Percentiles rank a stretch among this genome's conserved stretches.
Conservation (phyloP, 2,113 vertebrate species). For the Alaudala cheleensis region DNA sequence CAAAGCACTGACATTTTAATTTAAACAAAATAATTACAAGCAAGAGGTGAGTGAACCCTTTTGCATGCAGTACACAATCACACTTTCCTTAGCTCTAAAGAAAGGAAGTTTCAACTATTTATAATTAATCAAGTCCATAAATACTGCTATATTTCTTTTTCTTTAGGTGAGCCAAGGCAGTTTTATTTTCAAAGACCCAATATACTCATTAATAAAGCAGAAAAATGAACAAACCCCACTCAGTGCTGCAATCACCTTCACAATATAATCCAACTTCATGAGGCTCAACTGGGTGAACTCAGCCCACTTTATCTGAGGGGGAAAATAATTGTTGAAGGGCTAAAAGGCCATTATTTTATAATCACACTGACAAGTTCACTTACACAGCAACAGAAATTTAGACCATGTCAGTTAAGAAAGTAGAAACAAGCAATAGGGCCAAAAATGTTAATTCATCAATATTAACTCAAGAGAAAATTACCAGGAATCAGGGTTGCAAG, state of each 20-base stretch:
- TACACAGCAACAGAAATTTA: neutral
- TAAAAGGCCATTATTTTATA: neutral
- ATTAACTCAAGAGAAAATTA: neutral
- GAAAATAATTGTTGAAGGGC: neutral
- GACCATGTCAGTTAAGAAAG: neutral
- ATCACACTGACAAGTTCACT: neutral
- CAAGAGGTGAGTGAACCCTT: neutral
- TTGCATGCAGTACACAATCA: neutral
- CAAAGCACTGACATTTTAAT: slow-evolving; percentile 21
- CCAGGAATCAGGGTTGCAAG: neutral
- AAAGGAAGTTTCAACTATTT: neutral
- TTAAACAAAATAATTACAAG: slow-evolving; percentile 44
- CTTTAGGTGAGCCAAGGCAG: neutral
- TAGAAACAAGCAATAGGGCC: neutral
- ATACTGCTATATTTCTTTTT: neutral
- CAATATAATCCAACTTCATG: neutral
- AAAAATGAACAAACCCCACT: neutral
- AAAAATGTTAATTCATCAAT: neutral
- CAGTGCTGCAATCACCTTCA: neutral
- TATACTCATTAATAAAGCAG: neutral
- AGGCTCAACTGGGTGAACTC: neutral
- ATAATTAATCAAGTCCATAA: neutral
- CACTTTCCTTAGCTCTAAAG: neutral
- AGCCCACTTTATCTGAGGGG: neutral
- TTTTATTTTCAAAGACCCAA: neutral